Conservation (phyloP, 2,797 vertebrate species). For the Pseudotriccus pelzelni region DNA sequence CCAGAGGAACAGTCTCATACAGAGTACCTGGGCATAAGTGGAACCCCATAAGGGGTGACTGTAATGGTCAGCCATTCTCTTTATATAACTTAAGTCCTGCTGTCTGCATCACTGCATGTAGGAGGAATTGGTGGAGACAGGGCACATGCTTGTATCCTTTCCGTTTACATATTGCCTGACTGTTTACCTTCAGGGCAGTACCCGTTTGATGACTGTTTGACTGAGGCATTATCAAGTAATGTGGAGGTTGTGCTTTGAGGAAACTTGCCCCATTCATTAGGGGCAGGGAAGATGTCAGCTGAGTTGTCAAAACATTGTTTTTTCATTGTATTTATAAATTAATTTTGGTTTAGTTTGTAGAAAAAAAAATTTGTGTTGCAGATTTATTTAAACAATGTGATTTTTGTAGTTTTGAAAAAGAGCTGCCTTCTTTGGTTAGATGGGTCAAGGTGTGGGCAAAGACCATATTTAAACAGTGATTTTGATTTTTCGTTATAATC, state of each 20-base stretch:
- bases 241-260: not conserved
- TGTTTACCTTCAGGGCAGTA: not conserved
- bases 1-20: not conserved
- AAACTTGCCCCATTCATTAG: not conserved
- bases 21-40: not conserved
- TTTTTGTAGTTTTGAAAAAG: not conserved
- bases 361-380: not conserved
- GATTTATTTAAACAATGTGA: not conserved
- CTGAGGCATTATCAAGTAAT: not conserved
- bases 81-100: not conserved
- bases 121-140: not conserved
- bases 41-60: not conserved
- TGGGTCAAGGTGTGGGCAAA: not conserved
- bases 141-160: not conserved
- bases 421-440: not conserved
- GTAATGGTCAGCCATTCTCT: not conserved
- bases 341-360: not conserved
- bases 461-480: not conserved
- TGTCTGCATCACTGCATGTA: not conserved
- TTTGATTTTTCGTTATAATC: not conserved
- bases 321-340: not conserved
- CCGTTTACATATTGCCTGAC: not conserved
- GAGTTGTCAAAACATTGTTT: not conserved
- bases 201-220: not conserved
- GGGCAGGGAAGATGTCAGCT: not conserved